Evolutionary conservation across 2,113 vertebrate species (phyloP), one percentile per base, ranked within the genome.

Genomic region (Paradisaea rubra): DNA sequence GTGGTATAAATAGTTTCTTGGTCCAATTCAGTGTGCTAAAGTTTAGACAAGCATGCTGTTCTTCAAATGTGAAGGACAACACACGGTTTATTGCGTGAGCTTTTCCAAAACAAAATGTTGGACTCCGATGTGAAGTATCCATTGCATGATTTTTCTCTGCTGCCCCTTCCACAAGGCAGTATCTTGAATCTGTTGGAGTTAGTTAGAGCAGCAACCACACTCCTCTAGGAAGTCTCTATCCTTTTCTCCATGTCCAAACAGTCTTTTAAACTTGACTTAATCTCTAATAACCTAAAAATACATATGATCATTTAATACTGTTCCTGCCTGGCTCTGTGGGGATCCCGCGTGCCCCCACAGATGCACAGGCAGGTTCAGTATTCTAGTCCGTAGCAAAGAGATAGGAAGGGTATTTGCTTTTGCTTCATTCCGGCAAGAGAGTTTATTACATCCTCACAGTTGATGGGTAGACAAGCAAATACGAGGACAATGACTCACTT

Each of bases 101-200:
- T 76, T 71, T 80, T 66, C 25, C 21, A 82, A 50, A 61, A n/a
- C 10, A 68, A 45, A 47, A 73, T 45, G 14, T 22, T 15, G 23
- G 49, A 83, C 16, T 4, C 3, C 0, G 1, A 16, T 8, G 1
- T 35, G 8, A 42, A 37, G 11, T 49, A 71, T 22, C 15, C 9
- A 35, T 28, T 47, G 13, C 20, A 30, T 3, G 1, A 37, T 60
- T 85, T 78, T 52, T 42, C 9, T 57, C 18, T 66, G 24, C 21
- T 47, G 11, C 5, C 11, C 11, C 24, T 31, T 20, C 44, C 42
- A 33, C 13, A 66, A 35, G 14, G 30, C 25, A 82, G 2, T 3
- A 3, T 52, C 31, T 69, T 63, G 7, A 23, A 35, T 53, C 10
- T 41, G 18, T 41, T 49, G 16, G n/a, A 63, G 16, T 49, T 14